Conservation (phyloP, 2,113 vertebrate genomes). For the Syrrhaptes paradoxus region DNA sequence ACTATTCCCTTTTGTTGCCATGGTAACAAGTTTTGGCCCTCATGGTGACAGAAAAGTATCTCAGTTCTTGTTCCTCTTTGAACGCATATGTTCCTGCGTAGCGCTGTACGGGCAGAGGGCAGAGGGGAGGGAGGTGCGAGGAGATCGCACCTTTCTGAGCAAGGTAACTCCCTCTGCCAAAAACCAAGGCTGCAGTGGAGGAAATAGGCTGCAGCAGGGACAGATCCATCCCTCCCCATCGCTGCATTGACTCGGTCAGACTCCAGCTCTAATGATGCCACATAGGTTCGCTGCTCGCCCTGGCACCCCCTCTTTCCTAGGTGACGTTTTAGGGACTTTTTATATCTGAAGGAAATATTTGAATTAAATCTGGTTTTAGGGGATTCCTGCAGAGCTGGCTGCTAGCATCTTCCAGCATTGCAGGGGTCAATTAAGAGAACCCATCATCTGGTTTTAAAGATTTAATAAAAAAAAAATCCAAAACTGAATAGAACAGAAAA, state of each 20-base stretch:
- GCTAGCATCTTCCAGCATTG: constrained; percentile 53
- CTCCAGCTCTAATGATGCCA: constrained; percentile 44
- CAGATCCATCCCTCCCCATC: constrained; percentile 36
- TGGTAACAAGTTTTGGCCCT: constrained; percentile 77
- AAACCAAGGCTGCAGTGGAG: constrained; percentile 8
- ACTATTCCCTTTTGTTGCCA: constrained; percentile 70
- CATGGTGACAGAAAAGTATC: constrained; percentile 72
- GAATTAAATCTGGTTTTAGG: constrained; percentile 68
- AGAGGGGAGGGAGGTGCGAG: constrained; percentile 43
- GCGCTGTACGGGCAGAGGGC: constrained; percentile 33
- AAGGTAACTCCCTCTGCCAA: constrained; percentile 62
- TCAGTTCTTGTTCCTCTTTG: constrained; percentile 70
- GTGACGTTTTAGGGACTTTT: constrained; percentile 70
- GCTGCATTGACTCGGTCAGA: neutral
- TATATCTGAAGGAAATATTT: constrained; percentile 60
- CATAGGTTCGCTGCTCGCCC: neutral
- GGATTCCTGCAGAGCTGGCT: constrained; percentile 66
- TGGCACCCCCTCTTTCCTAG: constrained; percentile 19
- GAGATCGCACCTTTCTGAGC: constrained; percentile 50
- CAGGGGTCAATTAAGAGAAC: constrained; percentile 73
- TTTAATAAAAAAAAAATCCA: constrained; percentile 35
- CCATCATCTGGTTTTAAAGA: constrained; percentile 73
- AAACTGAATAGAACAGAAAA: constrained; percentile 57
- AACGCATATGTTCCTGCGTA: constrained; percentile 67
- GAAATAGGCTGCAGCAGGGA: constrained; percentile 63